Evolutionary conservation across 2,113 vertebrate species (phyloP), one percentile per base, ranked within the genome.

Genomic region (Haliaeetus leucogaster): DNA sequence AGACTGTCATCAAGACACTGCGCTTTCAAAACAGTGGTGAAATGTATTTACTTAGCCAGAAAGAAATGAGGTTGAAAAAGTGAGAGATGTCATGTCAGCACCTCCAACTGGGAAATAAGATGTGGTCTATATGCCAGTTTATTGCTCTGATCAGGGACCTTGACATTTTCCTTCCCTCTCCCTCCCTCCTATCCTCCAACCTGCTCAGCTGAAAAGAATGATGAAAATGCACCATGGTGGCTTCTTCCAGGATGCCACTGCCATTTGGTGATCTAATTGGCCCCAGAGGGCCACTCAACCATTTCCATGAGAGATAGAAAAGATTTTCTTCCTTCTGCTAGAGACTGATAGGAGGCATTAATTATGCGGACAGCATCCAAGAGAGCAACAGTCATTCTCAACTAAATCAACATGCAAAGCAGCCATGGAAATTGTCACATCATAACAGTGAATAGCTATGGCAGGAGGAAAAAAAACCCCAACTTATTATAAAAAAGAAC

Each of bases 251-350:
- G 79, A 95, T 90, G 65, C 84, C 91, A 85, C 77, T 94, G 73
- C 71, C 94, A 96, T 93, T 94, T 97, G 93, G 61, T 95, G 81
- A 97, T 95, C 82, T 96, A 94, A 96, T 95, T 96, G 74, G 88
- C 80, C 95, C 94, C 93, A 85, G 42, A 92, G 92, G 91, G 76
- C 59, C 83, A 89, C 80, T 97, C 97, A 87, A 77, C 52, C 55
- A 56, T 91, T 97, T 93, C 87, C 63, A 95, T 93, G 94, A 94
- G 90, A 97, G 87, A 76, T 34, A 93, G 72, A 68, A 95, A 94
- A 90, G 32, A 76, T 93, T 78, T 84, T 65, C 36, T 96, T 76
- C 83, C 76, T 95, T 94, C 92, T 88, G 86, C 93, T 86, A 84
- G 67, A 94, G 80, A 95, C 48, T 87, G 86, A 93, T 74, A 83